Conservation (phyloP, 2,113 vertebrate genomes). For the Guaruba guarouba region DNA sequence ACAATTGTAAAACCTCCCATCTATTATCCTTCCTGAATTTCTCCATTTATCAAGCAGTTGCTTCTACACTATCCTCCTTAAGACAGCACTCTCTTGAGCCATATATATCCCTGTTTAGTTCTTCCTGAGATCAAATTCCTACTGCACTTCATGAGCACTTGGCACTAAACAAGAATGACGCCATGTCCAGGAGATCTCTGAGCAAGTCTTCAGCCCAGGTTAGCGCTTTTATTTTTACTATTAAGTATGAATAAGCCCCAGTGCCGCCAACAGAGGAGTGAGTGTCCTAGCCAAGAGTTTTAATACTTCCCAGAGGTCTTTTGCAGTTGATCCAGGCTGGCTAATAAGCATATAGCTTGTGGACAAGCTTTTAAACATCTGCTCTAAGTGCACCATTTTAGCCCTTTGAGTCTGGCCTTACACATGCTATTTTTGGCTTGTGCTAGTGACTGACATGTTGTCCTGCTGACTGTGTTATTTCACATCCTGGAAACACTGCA, state of each 20-base stretch:
- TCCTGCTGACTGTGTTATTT: constrained; percentile 60
- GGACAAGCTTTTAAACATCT: constrained; percentile 52
- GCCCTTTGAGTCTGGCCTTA: constrained; percentile 22
- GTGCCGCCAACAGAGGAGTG: background rate
- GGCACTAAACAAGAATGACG: background rate
- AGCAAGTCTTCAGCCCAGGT: background rate
- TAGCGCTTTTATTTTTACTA: background rate
- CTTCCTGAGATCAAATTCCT: background rate
- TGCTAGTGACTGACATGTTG: constrained; percentile 45
- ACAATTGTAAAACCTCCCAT: background rate
- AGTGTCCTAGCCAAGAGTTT: background rate
- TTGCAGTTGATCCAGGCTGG: background rate
- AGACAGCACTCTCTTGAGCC: background rate
- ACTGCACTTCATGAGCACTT: background rate
- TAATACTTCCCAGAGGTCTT: constrained; percentile 31
- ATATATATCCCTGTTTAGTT: background rate
- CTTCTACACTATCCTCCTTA: background rate
- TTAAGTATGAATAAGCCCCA: background rate
- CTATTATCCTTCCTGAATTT: background rate
- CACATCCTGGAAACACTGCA: constrained; percentile 24
- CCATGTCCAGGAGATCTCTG: background rate
- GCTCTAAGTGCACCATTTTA: constrained; percentile 1
- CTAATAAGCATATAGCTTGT: background rate
- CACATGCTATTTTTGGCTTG: constrained; percentile 47
- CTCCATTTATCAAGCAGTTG: background rate